Percentiles rank a stretch among this genome's conserved stretches.
Evolutionary conservation across 2,797 vertebrate genomes (phyloP).

Genomic region (Karalla daura): DNA sequence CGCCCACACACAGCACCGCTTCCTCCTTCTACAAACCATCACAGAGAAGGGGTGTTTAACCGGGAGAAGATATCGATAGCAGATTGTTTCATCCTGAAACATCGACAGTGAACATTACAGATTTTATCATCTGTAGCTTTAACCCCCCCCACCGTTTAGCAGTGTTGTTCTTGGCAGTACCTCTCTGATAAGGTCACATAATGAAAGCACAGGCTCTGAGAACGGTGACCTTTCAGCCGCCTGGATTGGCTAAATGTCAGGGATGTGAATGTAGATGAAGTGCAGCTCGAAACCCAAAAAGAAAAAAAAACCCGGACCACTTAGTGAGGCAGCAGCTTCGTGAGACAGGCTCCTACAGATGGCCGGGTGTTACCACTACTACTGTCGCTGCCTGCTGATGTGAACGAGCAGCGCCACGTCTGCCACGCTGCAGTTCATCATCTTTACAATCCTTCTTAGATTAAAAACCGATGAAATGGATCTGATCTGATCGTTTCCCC

Average conservation of each 20-base stretch:
- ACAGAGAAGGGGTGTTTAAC: not conserved
- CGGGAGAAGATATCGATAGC: not conserved
- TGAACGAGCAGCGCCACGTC: conserved; percentile 19
- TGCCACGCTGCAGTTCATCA: conserved; percentile 2
- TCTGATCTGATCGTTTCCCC: not conserved
- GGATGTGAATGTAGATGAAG: conserved; percentile 12
- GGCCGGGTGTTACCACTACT: conserved; percentile 14
- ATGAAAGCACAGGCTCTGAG: not conserved
- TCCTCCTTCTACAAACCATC: not conserved
- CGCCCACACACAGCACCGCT: conserved; percentile 28
- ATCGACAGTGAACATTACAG: not conserved
- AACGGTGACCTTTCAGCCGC: conserved; percentile 16
- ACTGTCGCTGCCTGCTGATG: conserved; percentile 28
- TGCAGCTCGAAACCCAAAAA: conserved; percentile 4
- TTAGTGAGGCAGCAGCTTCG: conserved; percentile 5
- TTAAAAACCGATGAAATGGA: not conserved
- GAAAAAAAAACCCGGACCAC: too few species aligned
- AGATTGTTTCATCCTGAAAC: not conserved
- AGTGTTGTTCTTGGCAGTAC: not conserved
- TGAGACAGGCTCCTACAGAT: conserved; percentile 18
- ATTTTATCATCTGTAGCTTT: not conserved
- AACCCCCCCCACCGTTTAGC: not conserved
- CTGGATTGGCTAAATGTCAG: conserved; percentile 21
- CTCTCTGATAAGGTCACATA: conserved; percentile 3
- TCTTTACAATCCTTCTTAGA: not conserved